These are phyloP conservation scores for Cephus pygmeus DNA, from an alignment of 2,888 invertebrate species.

Conservation along the genomic window DNA sequence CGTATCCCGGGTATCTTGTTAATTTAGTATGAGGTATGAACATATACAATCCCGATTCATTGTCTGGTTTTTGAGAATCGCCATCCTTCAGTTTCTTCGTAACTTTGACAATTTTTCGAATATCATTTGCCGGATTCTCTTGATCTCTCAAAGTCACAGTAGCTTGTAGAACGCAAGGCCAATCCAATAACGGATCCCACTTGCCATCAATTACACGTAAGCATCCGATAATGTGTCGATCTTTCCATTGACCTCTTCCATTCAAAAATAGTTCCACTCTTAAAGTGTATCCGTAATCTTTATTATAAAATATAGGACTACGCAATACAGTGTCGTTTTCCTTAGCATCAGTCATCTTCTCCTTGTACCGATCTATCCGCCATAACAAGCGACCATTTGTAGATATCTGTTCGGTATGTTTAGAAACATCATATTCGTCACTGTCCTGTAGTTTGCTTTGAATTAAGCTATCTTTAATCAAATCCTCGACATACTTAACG, in stretches of 20 bases:
- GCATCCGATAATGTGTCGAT: constrained; percentile 77
- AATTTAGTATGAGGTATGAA: constrained; percentile 76
- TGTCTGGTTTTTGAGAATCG: constrained; percentile 34
- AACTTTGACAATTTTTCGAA: constrained; percentile 56
- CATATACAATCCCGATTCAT: constrained; percentile 66
- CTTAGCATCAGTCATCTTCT: constrained; percentile 76
- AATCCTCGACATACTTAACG: constrained; percentile 41
- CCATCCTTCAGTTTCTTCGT: constrained; percentile 27
- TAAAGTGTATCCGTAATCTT: constrained; percentile 80
- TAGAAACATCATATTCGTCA: neutral
- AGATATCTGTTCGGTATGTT: constrained; percentile 9
- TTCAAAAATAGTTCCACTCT: constrained; percentile 78
- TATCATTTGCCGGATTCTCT: constrained; percentile 67
- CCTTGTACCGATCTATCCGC: constrained; percentile 75
- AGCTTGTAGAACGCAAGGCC: constrained; percentile 79
- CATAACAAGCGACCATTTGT: constrained; percentile 74
- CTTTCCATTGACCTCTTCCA: constrained; percentile 82
- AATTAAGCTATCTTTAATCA: constrained; percentile 30
- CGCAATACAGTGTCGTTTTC: constrained; percentile 73
- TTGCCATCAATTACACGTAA: constrained; percentile 77
- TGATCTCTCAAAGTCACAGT: constrained; percentile 77
- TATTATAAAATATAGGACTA: constrained; percentile 77
- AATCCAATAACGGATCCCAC: constrained; percentile 77
- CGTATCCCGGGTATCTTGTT: constrained; percentile 70
- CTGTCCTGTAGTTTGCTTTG: constrained; percentile 8